Base-by-base conservation (phyloP, 2,888 invertebrate species). In the Hydraecia micacea region DNA sequence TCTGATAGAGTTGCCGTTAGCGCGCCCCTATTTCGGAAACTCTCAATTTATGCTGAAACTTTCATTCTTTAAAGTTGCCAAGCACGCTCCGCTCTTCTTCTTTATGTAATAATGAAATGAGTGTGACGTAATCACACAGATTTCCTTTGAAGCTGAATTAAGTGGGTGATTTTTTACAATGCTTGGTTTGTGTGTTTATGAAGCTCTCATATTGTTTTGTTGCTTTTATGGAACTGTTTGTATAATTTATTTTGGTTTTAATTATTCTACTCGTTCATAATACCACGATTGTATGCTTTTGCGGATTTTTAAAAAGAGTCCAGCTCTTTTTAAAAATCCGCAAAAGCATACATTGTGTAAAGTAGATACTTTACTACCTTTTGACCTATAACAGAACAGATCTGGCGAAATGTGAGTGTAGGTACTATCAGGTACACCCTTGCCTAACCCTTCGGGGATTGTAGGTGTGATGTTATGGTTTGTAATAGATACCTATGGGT, bases 41-140 rank as follows among this genome's bases (percentile, higher is more conserved):
- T 93, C 88, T 84, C 89, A 94, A 94, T 94, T 94, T 94, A 94
- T 94, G 91, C 93, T 86, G 76, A 87, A 94, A 94, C 91, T 95
- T 92, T 78, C 80, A 87, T 89, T 87, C 87, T 87, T 88, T 86
- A 78, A 86, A 89, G 86, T 89, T 91, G 67, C 81, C 75, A 75
- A 79, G 85, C 80, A 73, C 77, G 86, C 84, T 83, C 69, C 78
- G 79, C 79, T 88, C 80, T 80, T 88, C 81, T 88, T 88, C 86
- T 86, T 88, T 85, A 85, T 79, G 83, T 80, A 77, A 84, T 83
- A 83, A 82, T 85, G 79, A 84, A 89, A 87, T 81, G 80, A 80
- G 62, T 83, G 74, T 77, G 73, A 78, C 84, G 79, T 80, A 73
- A 82, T 80, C 73, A 80, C 52, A n/a, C 68, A 71, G 77, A 81